Base-by-base conservation (phyloP, 2,797 vertebrate genomes). In the Anas georgica region DNA sequence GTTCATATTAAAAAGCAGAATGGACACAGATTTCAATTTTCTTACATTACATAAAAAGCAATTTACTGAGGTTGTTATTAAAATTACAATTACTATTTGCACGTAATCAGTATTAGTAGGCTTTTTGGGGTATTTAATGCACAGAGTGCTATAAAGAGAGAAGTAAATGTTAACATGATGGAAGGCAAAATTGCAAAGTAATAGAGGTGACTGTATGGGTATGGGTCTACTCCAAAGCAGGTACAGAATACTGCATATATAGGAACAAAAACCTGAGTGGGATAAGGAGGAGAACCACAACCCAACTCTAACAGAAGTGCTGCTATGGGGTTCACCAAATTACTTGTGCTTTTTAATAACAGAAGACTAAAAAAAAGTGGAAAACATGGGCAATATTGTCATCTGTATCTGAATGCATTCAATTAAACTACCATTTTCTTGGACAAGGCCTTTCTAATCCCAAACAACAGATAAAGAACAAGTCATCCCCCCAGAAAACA, bases 1-100 rank as follows among this genome's bases (percentile, higher is more conserved):
- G 29, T 46, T 93, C 75, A 78, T 91, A 84, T 33, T 87, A 83
- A 91, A 83, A n/a, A 62, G 58, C 56, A 96, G 88, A 95, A 92
- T 7, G 35, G 79, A 91, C 73, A 83, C 35, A 72, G 48, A 58
- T 91, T 95, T 89, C 86, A 72, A 81, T 92, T 94, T 95, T 89
- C 88, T 86, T 83, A 78, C 45, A 86, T 82, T 76, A 90, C 59
- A 94, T 84, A 94, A 93, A 93, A 94, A 87, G 79, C 90, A 80
- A 94, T 91, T 95, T 88, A 84, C 77, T 82, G 86, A 80, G 62
- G 64, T 68, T 94, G 90, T 68, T 76, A 46, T 94, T 94, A 88
- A 91, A 96, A 94, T 83, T 74, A 86, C 92, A 69, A 93, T 83
- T 91, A 64, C 70, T 91, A 84, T 93, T 95, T 96, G 48, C 46